Base-by-base conservation (phyloP, 23 tunicate genomes). In the Phallusia fumigata region DNA sequence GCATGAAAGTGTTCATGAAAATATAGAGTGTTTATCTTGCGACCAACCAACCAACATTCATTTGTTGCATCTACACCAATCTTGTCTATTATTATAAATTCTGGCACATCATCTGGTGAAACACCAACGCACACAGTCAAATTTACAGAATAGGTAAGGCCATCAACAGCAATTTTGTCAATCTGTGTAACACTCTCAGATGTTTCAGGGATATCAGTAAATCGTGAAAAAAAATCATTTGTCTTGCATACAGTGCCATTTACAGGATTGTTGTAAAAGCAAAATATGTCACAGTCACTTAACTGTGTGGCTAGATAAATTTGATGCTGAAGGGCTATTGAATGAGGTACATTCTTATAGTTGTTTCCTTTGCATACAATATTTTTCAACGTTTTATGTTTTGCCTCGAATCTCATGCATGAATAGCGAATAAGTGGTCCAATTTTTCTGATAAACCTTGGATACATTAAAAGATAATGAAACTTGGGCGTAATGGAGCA, bases 371-470 rank as follows among this genome's bases (percentile, higher is more conserved):
- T 31, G 35, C 36, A 31, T 19, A 76, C 79, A 21, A 31, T 31
- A 31, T 33, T 33, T 33, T 76, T 76, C 19, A 76, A 76, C 12
- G 33, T 19, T 32, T 76, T 76, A 33, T 76, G 79, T 76, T 76
- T 76, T 33, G 79, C 36, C 32, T 76, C 79, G 19, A 76, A 76
- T 33, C 79, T 31, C 79, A 76, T 76, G 44, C 79, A 76, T 31
- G 40, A 31, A 19, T 31, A 76, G 13, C 35, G 36, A 30, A 32
- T 32, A 30, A 76, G 79, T 32, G 79, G 79, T 31, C 79, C 79
- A 76, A 76, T 35, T 76, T 76, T 31, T 40, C 35, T 76, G 8
- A 76, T 76, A 31, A 76, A 51, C 58, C 58, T 15, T 51, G 58
- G 58, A 51, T 51, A 51, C 58, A 76, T 31, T 12, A 76, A 35